phyloP scores from a whole-genome alignment of 2,888 invertebrate genomes.

The Clistopyga incitator region DNA sequence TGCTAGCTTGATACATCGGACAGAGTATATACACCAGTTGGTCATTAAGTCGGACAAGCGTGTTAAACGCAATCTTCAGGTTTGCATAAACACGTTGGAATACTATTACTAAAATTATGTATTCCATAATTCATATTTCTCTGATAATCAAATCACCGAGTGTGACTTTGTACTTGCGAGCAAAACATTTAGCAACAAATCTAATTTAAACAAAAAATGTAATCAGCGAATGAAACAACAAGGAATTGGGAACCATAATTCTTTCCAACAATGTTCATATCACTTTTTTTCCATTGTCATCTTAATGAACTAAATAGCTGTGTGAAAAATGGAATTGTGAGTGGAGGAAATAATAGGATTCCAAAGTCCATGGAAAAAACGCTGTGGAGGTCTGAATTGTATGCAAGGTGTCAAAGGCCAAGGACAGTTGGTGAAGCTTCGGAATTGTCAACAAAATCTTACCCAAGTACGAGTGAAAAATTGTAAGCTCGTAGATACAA shows the following conservation, averaged over 20 bases:
- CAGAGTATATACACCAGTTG: too few species aligned
- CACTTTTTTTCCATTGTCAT: not conserved
- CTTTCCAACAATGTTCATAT: not conserved
- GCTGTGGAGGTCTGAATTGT: not conserved
- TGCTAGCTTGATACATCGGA: too few species aligned
- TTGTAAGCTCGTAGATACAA: slow-evolving; percentile 90
- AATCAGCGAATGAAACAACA: not conserved
- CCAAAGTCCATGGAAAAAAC: slow-evolving; percentile 30
- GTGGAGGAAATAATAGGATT: slow-evolving; percentile 44
- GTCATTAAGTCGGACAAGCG: too few species aligned
- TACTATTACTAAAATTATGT: too few species aligned
- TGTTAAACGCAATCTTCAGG: too few species aligned
- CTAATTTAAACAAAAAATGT: not conserved
- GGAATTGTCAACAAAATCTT: slow-evolving; percentile 77
- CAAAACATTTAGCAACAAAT: not conserved
- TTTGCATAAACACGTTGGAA: too few species aligned
- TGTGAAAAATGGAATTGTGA: slow-evolving; percentile 1
- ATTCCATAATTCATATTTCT: too few species aligned
- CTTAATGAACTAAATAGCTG: not conserved
- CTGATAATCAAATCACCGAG: too few species aligned
- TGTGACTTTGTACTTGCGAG: too few species aligned
- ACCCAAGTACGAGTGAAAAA: slow-evolving; percentile 90
- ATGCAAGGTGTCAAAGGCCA: slow-evolving; percentile 7
- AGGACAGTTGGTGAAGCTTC: not conserved
- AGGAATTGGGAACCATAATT: not conserved